Evolutionary conservation across 2,888 invertebrate genomes (phyloP), one percentile per base, ranked within the genome.

Genomic region (Cetonia aurata): DNA sequence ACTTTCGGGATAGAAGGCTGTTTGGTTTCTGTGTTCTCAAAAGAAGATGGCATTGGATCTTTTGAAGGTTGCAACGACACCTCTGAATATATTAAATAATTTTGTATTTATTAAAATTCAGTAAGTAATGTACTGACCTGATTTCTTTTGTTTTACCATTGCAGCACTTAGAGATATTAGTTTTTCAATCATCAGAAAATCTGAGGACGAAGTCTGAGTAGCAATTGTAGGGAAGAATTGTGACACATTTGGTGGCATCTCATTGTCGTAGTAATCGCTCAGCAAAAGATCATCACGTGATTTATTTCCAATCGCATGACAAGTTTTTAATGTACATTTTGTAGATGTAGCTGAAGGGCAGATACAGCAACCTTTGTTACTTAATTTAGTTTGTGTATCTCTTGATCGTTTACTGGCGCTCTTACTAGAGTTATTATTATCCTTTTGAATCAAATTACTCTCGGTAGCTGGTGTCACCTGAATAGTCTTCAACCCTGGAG

Each of bases 151-250:
- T 13, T 52, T 10, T 1, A 10, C 13, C 25, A 19, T 1, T 33
- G 19, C 19, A 33, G 53, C 2, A 31, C 13, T 10, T 13, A 15
- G 1, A 41, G 57, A 37, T 17, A 67, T 10, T 46, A 67, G 15
- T 25, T 56, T 67, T 8, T 56, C 56, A 9, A 67, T 67, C 69
- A 69, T 60, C 31, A 69, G 8, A 48, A 70, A 71, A 66, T 74
- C 74, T 6, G 72, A 57, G 10, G 72, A 71, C 9, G 48, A 46
- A 6, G 74, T 74, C 57, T 74, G 74, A 6, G 74, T 72, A 1
- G 74, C 52, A 31, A 44, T 65, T 25, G 67, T 70, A 0, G 74
- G 74, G 55, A 67, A 74, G 59, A 74, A 74, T 25, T 67, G 66
- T 15, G 55, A 60, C 9, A 74, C 67, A 6, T 33, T 53, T 12